Conservation (phyloP, 1,140 invertebrate species). For the Sminthurinus signatus region DNA sequence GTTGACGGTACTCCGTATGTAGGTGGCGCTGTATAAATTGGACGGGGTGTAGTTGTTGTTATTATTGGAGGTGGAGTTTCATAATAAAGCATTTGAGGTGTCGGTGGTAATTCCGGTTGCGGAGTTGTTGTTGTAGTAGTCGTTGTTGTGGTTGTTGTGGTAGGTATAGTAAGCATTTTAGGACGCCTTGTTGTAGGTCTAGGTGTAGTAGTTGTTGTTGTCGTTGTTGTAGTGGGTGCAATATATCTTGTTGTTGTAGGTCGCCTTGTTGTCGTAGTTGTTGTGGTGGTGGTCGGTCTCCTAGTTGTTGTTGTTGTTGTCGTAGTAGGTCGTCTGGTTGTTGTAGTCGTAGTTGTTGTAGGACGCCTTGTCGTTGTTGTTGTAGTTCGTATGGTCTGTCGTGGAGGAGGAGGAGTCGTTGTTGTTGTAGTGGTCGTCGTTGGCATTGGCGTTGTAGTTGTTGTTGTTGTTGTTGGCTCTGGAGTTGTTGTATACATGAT, state of each 20-base stretch:
- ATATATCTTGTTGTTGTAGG: not conserved
- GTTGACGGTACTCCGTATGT: not conserved
- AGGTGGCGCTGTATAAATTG: not conserved
- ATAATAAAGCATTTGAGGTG: not conserved
- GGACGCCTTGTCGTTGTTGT: not conserved
- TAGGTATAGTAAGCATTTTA: not conserved
- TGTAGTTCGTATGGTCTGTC: not conserved
- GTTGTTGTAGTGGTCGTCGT: slow-evolving; percentile 9
- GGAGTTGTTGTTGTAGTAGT: not conserved
- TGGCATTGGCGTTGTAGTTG: slow-evolving; percentile 1
- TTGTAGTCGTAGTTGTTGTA: slow-evolving; percentile 4
- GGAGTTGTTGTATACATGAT: not conserved
- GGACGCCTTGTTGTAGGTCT: not conserved
- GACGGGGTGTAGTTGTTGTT: not conserved
- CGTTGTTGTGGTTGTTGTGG: not conserved
- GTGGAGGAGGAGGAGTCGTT: not conserved
- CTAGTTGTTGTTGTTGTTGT: slow-evolving; percentile 3
- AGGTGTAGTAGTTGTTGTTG: not conserved
- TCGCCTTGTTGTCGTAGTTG: slow-evolving; percentile 3
- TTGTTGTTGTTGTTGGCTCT: slow-evolving; percentile 1
- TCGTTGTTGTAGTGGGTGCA: not conserved
- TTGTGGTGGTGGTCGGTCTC: slow-evolving; percentile 12
- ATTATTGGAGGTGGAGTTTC: not conserved
- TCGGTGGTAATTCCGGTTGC: not conserved
- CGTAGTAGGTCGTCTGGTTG: slow-evolving; percentile 4